These are phyloP conservation scores for Pammene aurita DNA, from an alignment of 2,888 invertebrate genomes.

Conservation along the genomic window DNA sequence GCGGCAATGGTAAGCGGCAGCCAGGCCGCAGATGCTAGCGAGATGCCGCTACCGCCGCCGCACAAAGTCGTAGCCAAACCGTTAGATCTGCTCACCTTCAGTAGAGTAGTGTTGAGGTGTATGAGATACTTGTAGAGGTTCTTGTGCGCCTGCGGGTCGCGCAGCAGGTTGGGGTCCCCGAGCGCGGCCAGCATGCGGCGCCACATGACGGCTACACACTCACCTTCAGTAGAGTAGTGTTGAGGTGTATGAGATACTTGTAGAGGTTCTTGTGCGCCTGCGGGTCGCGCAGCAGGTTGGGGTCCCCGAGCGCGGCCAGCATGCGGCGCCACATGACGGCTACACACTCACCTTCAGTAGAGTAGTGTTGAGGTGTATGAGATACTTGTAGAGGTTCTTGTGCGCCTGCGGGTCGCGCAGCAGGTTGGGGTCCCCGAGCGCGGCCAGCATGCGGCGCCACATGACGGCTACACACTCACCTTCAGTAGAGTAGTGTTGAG, in stretches of 20 bases:
- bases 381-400: slow-evolving; percentile 94
- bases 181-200: slow-evolving; percentile 96
- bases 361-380: slow-evolving; percentile 94
- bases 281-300: slow-evolving; percentile 93
- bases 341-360: too few relatives aligned
- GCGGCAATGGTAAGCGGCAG: too few relatives aligned
- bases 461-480: too few relatives aligned
- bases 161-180: slow-evolving; percentile 94
- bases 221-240: slow-evolving; percentile 92
- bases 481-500: slow-evolving; percentile 93
- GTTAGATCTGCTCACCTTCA: too few relatives aligned
- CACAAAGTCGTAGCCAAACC: too few relatives aligned
- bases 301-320: slow-evolving; percentile 95
- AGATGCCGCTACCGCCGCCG: too few relatives aligned
- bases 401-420: slow-evolving; percentile 93
- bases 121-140: slow-evolving; percentile 96
- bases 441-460: slow-evolving; percentile 97
- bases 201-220: slow-evolving; percentile 98
- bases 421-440: slow-evolving; percentile 95
- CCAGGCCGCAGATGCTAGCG: too few relatives aligned
- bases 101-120: slow-evolving; percentile 92
- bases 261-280: slow-evolving; percentile 94
- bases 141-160: slow-evolving; percentile 92
- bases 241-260: slow-evolving; percentile 95
- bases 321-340: slow-evolving; percentile 97